Evolutionary conservation across 30 jellyfish, hydroid and myxozoan species (phyloP).

Genomic region (Hydra vulgaris): DNA sequence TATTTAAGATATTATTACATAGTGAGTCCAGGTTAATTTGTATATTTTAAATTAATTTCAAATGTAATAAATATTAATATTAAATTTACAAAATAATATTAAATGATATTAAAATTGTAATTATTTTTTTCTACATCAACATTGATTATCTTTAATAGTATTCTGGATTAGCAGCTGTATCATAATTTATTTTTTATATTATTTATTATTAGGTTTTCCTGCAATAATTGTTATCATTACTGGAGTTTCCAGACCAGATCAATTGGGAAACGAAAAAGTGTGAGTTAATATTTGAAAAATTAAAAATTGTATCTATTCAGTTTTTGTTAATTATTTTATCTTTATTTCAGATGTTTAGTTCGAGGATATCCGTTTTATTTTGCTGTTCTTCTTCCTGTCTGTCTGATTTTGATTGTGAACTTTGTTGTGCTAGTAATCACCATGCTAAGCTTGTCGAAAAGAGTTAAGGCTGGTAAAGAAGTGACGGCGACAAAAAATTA

Average conservation of each 20-base stretch:
- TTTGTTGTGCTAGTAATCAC: conserved; percentile 12
- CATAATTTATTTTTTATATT: neutral
- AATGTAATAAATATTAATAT: no score
- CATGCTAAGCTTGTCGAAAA: neutral
- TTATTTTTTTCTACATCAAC: no score
- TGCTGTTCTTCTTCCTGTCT: conserved; percentile 25
- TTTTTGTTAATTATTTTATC: neutral
- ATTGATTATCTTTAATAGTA: neutral
- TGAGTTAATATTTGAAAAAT: neutral
- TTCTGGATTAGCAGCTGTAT: neutral
- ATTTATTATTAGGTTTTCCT: conserved; percentile 15
- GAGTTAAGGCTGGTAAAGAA: neutral
- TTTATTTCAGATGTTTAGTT: conserved; percentile 10
- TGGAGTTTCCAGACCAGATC: conserved; percentile 20
- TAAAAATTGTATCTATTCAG: neutral
- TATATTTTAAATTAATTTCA: no score
- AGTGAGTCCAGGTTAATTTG: no score
- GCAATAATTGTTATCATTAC: conserved; percentile 24
- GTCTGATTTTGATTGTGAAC: conserved; percentile 9
- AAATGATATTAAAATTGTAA: no score
- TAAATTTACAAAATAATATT: no score
- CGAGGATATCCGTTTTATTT: conserved; percentile 27
- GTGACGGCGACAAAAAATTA: neutral
- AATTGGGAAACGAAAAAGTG: conserved; percentile 27
- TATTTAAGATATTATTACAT: no score